Evolutionary conservation across 1,140 invertebrate species (phyloP).

Genomic region (Pentalonia nigronervosa): DNA sequence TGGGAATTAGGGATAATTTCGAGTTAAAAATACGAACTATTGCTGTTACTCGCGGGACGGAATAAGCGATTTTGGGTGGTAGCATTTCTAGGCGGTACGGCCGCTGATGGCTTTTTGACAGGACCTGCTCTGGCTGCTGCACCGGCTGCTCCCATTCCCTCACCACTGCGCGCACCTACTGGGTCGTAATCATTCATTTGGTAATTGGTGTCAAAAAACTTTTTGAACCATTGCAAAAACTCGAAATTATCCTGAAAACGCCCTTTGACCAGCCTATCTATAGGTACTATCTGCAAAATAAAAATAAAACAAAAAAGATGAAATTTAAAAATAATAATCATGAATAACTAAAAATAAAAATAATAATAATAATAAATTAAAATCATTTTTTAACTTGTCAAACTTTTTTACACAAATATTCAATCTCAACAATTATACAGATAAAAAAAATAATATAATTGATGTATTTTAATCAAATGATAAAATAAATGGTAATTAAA

Average conservation of each 20-base stretch:
- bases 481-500: no score
- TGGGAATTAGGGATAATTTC: constrained; percentile 54
- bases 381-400: constrained; percentile 15
- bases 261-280: constrained; percentile 91
- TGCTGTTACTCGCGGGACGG: constrained; percentile 56
- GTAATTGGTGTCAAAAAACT: constrained; percentile 98
- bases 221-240: constrained; percentile 99
- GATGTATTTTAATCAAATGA: not conserved
- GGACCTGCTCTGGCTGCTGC: constrained; percentile 60
- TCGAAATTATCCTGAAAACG: constrained; percentile 99
- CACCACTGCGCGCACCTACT: constrained; percentile 81
- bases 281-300: constrained; percentile 79
- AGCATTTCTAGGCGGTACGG: constrained; percentile 55
- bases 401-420: not conserved
- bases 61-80: constrained; percentile 44
- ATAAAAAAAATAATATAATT: not conserved
- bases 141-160: constrained; percentile 77
- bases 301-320: constrained; percentile 62
- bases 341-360: constrained; percentile 66
- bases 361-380: constrained; percentile 59
- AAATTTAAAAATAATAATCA: constrained; percentile 62
- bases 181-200: constrained; percentile 92
- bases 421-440: constrained; percentile 26
- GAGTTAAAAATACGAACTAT: constrained; percentile 56
- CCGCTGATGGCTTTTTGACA: constrained; percentile 51